Base-by-base conservation (phyloP, 1,140 invertebrate genomes). In the Drosophila cardini region DNA sequence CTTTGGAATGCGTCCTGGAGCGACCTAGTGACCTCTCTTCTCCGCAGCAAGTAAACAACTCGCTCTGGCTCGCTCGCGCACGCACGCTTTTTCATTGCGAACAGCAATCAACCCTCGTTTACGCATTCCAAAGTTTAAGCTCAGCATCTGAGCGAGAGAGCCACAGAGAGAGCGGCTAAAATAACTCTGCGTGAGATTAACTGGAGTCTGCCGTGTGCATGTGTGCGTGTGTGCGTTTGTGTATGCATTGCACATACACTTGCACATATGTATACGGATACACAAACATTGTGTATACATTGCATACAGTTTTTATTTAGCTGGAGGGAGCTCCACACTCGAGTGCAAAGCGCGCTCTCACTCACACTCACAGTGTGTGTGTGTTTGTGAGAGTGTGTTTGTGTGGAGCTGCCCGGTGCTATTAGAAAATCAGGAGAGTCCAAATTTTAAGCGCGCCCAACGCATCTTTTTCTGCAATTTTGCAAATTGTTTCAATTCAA, bases 21-120 rank as follows among this genome's bases (percentile, higher is more conserved):
- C 83, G 83, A 87, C 83, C 83, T 84, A 87, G 75, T 87, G 80
- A 87, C 83, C 78, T 84, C 80, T 73, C 70, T 73, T 69, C 42
- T 11, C 38, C 40, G 15, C 67, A 75, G 45, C 67, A 67, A 78
- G 71, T 76, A 83, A 77, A 74, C 57, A 78, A 64, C 36, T 42
- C 32, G 43, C 18, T 3, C 21, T 26, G 21, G 2, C 21, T 0
- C 21, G 21, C 21, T 26, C 21, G 21, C 21, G 5, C 21, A 26
- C 21, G 21, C 21, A 26, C 21, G 21, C 5, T 4, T 5, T 3
- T 5, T 26, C 21, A 4, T 5, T 4, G 21, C 21, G 21, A 26
- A 5, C 21, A 26, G 2, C 1, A 26, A 26, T 26, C 21, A 26
- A 26, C 21, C 21, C 21, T 26, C 21, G 21, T 26, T 70, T 42